Conservation (phyloP, 2,797 vertebrate species). For the Pipistrellus kuhlii region DNA sequence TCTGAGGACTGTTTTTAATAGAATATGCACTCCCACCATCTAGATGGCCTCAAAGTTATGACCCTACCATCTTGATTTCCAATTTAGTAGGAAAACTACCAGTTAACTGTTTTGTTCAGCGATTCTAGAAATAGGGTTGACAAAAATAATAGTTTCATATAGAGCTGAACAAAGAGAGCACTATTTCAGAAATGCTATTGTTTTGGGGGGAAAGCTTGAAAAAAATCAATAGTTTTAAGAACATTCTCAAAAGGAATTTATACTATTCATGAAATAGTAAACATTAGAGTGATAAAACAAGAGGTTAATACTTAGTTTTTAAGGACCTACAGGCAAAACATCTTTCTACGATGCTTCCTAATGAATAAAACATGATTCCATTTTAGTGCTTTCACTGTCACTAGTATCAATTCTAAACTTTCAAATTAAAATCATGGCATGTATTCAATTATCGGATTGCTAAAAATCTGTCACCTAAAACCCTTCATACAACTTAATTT, state of each 20-base stretch:
- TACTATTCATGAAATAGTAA: neutral
- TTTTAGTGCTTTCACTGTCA: neutral
- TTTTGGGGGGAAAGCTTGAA: neutral
- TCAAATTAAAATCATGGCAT: neutral
- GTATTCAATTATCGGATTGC: neutral
- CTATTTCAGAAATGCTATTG: constrained; percentile 26
- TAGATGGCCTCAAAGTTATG: neutral
- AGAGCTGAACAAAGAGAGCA: neutral
- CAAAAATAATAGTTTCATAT: neutral
- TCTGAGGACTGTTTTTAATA: neutral
- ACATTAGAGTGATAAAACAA: neutral
- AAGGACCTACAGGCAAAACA: neutral
- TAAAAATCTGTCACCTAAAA: neutral
- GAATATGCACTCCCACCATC: neutral
- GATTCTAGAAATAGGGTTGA: neutral
- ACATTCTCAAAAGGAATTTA: neutral
- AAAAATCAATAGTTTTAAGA: constrained; percentile 13
- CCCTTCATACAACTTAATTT: neutral
- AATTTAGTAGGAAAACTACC: neutral
- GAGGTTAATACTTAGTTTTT: neutral
- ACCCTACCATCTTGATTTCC: neutral
- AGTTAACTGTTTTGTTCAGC: neutral
- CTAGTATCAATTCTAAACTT: neutral
- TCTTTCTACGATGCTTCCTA: neutral
- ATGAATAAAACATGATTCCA: neutral